Percentiles rank a stretch among this genome's conserved stretches.
phyloP scores from a whole-genome alignment of 2,797 vertebrate genomes.

The Hybognathus amarus region DNA sequence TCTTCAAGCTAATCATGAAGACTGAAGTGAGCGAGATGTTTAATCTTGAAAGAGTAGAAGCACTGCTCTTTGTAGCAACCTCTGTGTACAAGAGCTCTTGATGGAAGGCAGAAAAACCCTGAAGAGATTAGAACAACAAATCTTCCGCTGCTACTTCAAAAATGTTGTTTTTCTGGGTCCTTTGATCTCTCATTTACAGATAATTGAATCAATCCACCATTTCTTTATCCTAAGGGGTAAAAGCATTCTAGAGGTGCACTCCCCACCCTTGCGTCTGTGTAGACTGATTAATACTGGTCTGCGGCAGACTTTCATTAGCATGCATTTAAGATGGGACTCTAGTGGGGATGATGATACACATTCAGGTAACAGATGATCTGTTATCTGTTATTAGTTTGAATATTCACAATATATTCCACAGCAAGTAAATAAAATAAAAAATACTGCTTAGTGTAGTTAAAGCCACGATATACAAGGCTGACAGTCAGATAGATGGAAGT shows the following conservation, averaged over 20 bases:
- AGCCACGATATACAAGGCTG: neutral
- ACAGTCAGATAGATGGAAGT: neutral
- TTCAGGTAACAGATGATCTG: constrained; percentile 1
- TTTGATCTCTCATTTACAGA: constrained; percentile 63
- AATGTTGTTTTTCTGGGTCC: constrained; percentile 42
- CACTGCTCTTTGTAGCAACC: constrained; percentile 33
- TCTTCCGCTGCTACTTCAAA: constrained; percentile 53
- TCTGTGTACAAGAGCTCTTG: constrained; percentile 45
- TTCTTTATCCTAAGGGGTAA: constrained; percentile 58
- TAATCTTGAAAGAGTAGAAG: constrained; percentile 33
- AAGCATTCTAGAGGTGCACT: constrained; percentile 37
- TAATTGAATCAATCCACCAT: constrained; percentile 60
- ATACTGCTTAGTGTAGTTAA: neutral
- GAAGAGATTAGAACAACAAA: constrained; percentile 57
- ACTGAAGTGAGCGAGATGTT: constrained; percentile 26
- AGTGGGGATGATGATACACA: constrained; percentile 32
- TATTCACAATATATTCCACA: neutral
- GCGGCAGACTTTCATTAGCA: constrained; percentile 48
- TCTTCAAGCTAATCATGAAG: constrained; percentile 15
- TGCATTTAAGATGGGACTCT: constrained; percentile 32
- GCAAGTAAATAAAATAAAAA: neutral
- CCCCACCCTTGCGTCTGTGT: constrained; percentile 27
- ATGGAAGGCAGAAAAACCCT: constrained; percentile 38
- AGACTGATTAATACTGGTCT: constrained; percentile 43
- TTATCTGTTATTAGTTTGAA: neutral